Conservation (phyloP, 2,888 invertebrate species). For the Pseudoips prasinana region DNA sequence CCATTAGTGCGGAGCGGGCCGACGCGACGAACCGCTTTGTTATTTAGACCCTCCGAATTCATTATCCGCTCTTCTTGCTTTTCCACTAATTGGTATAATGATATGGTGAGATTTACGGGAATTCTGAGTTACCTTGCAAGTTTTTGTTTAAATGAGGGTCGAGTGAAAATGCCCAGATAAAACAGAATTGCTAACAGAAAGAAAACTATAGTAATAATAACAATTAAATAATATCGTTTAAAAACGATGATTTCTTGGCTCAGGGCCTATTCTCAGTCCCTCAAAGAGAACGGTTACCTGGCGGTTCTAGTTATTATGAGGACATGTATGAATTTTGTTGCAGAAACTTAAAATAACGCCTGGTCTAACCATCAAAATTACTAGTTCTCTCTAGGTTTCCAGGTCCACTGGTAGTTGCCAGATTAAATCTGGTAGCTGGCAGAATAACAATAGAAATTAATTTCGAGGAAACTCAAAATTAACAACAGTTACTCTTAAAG, state of each 20-base stretch:
- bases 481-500: too few species aligned
- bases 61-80: slow-evolving; percentile 22
- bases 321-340: too few species aligned
- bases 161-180: too few species aligned
- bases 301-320: too few species aligned
- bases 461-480: too few species aligned
- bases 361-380: background rate
- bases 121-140: background rate
- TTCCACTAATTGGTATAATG: slow-evolving; percentile 23
- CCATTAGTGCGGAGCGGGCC: slow-evolving; percentile 12
- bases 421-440: background rate
- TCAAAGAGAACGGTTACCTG: too few species aligned
- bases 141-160: background rate
- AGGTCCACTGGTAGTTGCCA: background rate
- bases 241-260: too few species aligned
- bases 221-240: too few species aligned
- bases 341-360: background rate
- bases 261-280: too few species aligned
- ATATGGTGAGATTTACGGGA: slow-evolving; percentile 1
- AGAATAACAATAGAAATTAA: background rate
- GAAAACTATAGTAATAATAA: too few species aligned
- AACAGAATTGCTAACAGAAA: too few species aligned
- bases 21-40: slow-evolving; percentile 7
- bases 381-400: background rate
- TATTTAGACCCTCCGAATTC: slow-evolving; percentile 21